These are phyloP conservation scores for Helogale parvula DNA, from an alignment of 2,113 vertebrate genomes.

Conservation along the genomic window DNA sequence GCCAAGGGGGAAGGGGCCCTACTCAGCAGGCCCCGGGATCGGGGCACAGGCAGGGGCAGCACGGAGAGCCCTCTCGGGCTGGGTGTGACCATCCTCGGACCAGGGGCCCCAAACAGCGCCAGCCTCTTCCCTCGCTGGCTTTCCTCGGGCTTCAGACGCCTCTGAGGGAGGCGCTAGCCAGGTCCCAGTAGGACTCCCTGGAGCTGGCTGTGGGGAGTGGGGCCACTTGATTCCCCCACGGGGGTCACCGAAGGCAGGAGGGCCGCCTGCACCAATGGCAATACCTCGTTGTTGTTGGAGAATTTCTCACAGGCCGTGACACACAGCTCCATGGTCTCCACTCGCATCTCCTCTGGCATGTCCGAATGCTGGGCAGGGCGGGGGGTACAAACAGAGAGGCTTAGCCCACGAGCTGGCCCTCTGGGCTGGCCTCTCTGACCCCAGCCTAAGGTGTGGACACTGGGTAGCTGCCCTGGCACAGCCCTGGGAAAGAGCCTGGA, in stretches of 20 bases:
- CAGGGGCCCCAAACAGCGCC: not conserved
- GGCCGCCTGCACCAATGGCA: not conserved
- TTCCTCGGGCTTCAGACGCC: not conserved
- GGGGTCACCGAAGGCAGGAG: not conserved
- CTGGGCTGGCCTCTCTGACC: not conserved
- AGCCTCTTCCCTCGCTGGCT: not conserved
- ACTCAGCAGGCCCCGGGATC: not conserved
- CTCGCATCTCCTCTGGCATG: slow-evolving; percentile 98
- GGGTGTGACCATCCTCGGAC: not conserved
- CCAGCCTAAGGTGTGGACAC: not conserved
- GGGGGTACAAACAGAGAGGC: slow-evolving; percentile 58
- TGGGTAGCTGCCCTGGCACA: not conserved
- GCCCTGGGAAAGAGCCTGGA: not conserved
- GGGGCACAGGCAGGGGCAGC: rapidly evolving
- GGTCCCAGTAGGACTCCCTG: not conserved
- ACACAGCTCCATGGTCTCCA: slow-evolving; percentile 98
- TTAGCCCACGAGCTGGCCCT: slow-evolving; percentile 45
- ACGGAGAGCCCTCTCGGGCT: not conserved
- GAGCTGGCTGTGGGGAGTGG: not conserved
- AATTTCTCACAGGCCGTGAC: slow-evolving; percentile 92
- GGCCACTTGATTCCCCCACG: not conserved
- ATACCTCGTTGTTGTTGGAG: slow-evolving; percentile 91
- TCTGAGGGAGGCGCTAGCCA: not conserved
- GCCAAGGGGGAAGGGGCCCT: not conserved
- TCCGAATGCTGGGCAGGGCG: slow-evolving; percentile 91